Evolutionary conservation across 1,140 invertebrate species (phyloP).

Genomic region (Lordiphosa stackelbergi): DNA sequence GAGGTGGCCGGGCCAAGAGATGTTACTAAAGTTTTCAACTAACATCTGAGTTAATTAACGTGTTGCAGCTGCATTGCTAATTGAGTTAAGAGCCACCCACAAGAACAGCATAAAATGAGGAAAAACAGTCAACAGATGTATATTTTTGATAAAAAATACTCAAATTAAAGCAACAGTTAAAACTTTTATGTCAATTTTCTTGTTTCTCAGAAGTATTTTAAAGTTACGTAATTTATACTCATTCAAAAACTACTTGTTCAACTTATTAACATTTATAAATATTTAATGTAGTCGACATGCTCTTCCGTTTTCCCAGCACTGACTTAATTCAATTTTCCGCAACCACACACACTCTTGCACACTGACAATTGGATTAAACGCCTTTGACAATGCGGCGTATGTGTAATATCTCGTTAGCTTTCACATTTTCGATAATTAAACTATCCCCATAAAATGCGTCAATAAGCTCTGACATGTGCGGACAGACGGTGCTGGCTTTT

Average conservation of each 20-base stretch:
- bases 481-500: constrained; percentile 5
- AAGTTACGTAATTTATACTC: too few relatives aligned
- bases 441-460: constrained; percentile 24
- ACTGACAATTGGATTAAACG: constrained; percentile 36
- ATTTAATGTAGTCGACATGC: too few relatives aligned
- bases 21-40: constrained; percentile 48
- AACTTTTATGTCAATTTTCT: too few relatives aligned
- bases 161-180: too few relatives aligned
- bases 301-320: too few relatives aligned
- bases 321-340: background rate
- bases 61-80: constrained; percentile 65
- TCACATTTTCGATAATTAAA: constrained; percentile 39
- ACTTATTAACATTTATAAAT: too few relatives aligned
- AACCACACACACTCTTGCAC: background rate
- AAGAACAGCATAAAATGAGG: too few relatives aligned
- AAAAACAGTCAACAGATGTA: too few relatives aligned
- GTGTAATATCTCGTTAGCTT: constrained; percentile 33
- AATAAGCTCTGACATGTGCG: constrained; percentile 10
- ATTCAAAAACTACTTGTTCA: too few relatives aligned
- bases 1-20: constrained; percentile 19
- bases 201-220: too few relatives aligned
- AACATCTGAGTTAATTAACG: constrained; percentile 60
- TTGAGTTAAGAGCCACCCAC: constrained; percentile 43
- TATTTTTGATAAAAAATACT: too few relatives aligned
- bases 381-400: constrained; percentile 40